Evolutionary conservation across 2,888 invertebrate species (phyloP).

Genomic region (Frankliniella intonsa): DNA sequence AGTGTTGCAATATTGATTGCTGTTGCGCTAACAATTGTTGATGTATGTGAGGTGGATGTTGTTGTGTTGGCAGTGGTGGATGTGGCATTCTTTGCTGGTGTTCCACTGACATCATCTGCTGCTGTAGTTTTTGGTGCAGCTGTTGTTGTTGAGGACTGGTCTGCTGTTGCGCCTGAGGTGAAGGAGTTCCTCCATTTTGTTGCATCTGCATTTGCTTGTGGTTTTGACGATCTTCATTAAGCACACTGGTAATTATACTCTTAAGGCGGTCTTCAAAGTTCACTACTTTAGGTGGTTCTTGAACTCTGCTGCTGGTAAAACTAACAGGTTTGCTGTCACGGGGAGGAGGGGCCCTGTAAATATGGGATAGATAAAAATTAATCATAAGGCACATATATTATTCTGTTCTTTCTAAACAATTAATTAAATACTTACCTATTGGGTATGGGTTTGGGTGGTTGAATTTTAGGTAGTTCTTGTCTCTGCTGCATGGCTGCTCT

Average conservation of each 20-base stretch:
- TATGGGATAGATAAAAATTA: neutral
- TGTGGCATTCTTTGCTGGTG: slow-evolving; percentile 40
- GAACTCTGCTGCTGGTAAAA: slow-evolving; percentile 54
- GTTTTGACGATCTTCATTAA: slow-evolving; percentile 75
- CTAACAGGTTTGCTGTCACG: slow-evolving; percentile 34
- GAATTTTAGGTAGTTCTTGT: neutral
- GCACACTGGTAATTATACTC: slow-evolving; percentile 77
- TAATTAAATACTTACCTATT: neutral
- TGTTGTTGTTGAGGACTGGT: slow-evolving; percentile 49
- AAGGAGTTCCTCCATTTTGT: slow-evolving; percentile 31
- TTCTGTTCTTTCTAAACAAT: too few relatives aligned
- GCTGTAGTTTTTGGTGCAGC: slow-evolving; percentile 39
- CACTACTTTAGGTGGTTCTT: slow-evolving; percentile 77
- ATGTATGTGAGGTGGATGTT: neutral
- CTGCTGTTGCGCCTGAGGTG: slow-evolving; percentile 42
- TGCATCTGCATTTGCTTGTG: slow-evolving; percentile 47
- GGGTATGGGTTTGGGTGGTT: neutral
- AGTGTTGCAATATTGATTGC: neutral
- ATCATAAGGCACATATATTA: too few relatives aligned
- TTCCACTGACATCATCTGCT: slow-evolving; percentile 36
- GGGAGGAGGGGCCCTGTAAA: neutral
- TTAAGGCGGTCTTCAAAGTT: slow-evolving; percentile 87
- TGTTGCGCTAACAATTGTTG: neutral
- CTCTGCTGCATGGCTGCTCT: neutral
- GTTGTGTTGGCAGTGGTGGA: neutral